Evolutionary conservation across 2,797 vertebrate genomes (phyloP).

Genomic region (Ceryle rudis): DNA sequence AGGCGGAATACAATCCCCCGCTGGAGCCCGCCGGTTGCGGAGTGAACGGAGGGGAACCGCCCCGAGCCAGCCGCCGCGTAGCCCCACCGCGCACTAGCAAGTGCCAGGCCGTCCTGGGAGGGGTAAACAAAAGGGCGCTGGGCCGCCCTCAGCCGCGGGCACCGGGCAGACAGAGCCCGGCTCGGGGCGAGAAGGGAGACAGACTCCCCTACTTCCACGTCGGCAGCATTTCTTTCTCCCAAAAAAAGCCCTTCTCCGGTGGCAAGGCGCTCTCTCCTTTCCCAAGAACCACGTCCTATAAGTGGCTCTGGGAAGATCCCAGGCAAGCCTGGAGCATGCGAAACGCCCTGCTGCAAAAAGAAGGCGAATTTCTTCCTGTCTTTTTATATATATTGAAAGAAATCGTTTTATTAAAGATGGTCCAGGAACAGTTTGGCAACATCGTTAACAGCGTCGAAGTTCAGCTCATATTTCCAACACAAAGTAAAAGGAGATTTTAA

Average conservation of each 20-base stretch:
- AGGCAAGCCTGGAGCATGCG: neutral
- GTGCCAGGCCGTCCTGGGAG: neutral
- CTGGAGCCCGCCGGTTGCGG: neutral
- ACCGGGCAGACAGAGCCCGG: neutral
- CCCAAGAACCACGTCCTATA: neutral
- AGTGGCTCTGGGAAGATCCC: neutral
- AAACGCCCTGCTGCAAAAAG: neutral
- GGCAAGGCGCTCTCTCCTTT: neutral
- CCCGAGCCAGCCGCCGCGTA: neutral
- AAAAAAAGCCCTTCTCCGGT: rapidly evolving
- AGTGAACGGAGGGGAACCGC: neutral
- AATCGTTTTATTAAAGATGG: conserved; percentile 69
- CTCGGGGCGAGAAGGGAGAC: rapidly evolving
- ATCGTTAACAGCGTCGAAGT: conserved; percentile 39
- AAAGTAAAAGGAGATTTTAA: conserved; percentile 13
- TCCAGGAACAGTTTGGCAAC: conserved; percentile 26
- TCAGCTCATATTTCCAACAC: conserved; percentile 37
- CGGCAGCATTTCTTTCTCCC: neutral
- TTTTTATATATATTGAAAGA: conserved; percentile 9
- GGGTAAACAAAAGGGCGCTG: neutral
- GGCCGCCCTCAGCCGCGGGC: neutral
- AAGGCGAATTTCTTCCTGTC: conserved; percentile 2
- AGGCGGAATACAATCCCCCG: neutral
- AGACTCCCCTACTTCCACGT: neutral
- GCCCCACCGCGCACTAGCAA: neutral